Evolutionary conservation across 2,888 invertebrate species (phyloP).

Genomic region (Mythimna vitellina): DNA sequence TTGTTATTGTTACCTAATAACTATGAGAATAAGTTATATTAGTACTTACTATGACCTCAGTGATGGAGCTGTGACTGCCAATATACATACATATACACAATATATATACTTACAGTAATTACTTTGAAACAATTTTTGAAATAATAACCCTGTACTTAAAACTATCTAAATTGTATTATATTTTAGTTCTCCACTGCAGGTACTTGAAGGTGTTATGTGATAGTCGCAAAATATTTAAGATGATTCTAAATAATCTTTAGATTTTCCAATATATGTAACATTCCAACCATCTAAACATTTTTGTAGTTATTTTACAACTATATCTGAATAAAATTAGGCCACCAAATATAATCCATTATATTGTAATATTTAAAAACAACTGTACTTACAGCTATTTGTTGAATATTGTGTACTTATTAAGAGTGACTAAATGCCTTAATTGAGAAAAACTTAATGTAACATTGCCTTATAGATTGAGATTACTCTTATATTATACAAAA

Average conservation of each 20-base stretch:
- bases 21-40: conserved; percentile 14
- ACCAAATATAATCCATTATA: background rate
- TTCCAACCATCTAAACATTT: conserved; percentile 28
- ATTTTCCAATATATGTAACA: conserved; percentile 18
- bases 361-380: background rate
- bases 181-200: background rate
- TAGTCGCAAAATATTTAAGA: conserved; percentile 15
- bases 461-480: conserved; percentile 40
- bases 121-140: background rate
- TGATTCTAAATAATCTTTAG: background rate
- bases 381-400: background rate
- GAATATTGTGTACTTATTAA: conserved; percentile 30
- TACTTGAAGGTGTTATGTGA: background rate
- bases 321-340: background rate
- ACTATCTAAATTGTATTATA: background rate
- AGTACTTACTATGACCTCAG: conserved; percentile 38
- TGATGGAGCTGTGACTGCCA: conserved; percentile 39
- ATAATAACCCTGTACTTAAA: conserved; percentile 22
- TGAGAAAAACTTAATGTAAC: conserved; percentile 19
- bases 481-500: conserved; percentile 23
- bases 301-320: background rate
- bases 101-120: background rate
- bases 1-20: conserved; percentile 36
- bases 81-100: background rate
- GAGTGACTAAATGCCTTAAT: conserved; percentile 32